Base-by-base conservation (phyloP, 2,113 vertebrate species). In the Pangasianodon gigas region DNA sequence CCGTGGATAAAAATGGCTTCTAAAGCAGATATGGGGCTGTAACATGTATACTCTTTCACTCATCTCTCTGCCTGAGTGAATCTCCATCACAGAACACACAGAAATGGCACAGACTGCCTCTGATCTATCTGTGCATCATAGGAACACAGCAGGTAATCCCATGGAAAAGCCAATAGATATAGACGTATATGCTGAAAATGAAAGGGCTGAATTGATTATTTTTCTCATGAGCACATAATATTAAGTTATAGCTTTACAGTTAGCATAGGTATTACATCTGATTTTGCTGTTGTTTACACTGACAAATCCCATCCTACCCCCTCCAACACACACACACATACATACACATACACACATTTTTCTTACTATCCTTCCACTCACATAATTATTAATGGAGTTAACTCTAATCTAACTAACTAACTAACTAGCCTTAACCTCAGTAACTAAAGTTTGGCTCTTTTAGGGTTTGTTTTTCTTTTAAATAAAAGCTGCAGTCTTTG, bases 51-150 rank as follows among this genome's bases (percentile, higher is more conserved):
- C 56, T 56, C 74, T 37, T 75, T 75, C 87, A 74, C 84, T 91
- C 87, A 89, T 88, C 85, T 48, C 18, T 79, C 86, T 56, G 74
- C 67, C 56, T 60, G 26, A 84, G 67, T 48, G 29, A 71, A 85
- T 67, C 60, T 56, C 71, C 52, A 90, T 88, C 82, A 80, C 80
- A 60, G 56, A 60, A 29, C 56, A 37, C 48, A 32, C 6, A 32
- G 11, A 10, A 84, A 74, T 7, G 10, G n/a, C 44, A 29, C 71
- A 67, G 56, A 67, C 48, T 71, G 48, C 46, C 48, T 26, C 51
- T 41, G 67, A 89, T 75, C 65, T 81, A 80, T 52, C 37, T 58
- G 41, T 37, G 46, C 32, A 56, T 46, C 51, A 82, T 32, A n/a
- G 51, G 51, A 54, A 46, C 11, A 4, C 37, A 44, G 75, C 29